Conservation (phyloP, 2,888 invertebrate species). For the Digitonthophagus gazella region DNA sequence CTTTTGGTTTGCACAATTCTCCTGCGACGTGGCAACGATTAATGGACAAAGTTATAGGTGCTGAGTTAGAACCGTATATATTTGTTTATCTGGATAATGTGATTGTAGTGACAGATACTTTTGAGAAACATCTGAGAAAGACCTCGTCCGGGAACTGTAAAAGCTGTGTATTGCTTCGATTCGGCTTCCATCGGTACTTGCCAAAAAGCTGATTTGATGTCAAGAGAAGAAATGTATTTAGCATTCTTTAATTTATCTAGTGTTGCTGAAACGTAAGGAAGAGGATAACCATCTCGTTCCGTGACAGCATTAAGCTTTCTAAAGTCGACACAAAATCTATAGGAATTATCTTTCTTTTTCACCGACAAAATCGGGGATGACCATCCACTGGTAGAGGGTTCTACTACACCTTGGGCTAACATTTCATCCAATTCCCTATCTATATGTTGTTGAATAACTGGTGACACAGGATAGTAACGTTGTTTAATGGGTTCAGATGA, state of each 20-base stretch:
- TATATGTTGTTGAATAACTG: slow-evolving; percentile 31
- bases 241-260: slow-evolving; percentile 38
- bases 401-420: slow-evolving; percentile 32
- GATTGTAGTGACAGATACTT: slow-evolving; percentile 39
- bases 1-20: no score
- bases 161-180: slow-evolving; percentile 27
- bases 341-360: slow-evolving; percentile 31
- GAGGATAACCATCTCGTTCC: slow-evolving; percentile 38
- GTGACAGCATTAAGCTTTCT: slow-evolving; percentile 40
- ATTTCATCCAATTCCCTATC: slow-evolving; percentile 32
- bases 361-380: slow-evolving; percentile 31
- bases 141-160: slow-evolving; percentile 30
- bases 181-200: slow-evolving; percentile 32
- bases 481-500: slow-evolving; percentile 30
- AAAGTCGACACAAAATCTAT: slow-evolving; percentile 39
- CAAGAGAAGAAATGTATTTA: slow-evolving; percentile 39
- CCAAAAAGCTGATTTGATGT: slow-evolving; percentile 38
- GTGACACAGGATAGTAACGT: slow-evolving; percentile 32
- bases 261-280: slow-evolving; percentile 38
- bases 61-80: no score
- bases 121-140: slow-evolving; percentile 30
- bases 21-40: no score
- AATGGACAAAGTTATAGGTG: no score
- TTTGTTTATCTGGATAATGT: slow-evolving; percentile 36
- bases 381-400: slow-evolving; percentile 33